A percentile compares a stretch with the other conserved stretches of the same genome.
phyloP scores from a whole-genome alignment of 2,888 invertebrate genomes.

The Marasmarcha lunaedactyla region DNA sequence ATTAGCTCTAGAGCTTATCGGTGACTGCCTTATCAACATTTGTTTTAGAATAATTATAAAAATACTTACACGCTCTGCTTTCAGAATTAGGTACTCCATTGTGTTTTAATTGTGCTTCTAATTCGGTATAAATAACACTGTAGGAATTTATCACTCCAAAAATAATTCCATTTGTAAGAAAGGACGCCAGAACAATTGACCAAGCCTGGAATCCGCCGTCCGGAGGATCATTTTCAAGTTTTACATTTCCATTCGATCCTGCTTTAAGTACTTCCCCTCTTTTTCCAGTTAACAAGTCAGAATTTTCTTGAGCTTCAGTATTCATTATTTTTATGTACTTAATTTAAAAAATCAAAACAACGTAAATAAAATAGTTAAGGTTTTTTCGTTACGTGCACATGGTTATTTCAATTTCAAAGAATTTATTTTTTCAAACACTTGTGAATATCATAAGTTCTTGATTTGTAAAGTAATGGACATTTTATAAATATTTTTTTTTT shows the following conservation, averaged over 20 bases:
- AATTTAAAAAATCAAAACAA: not conserved
- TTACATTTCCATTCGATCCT: conserved; percentile 13
- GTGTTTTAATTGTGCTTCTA: conserved; percentile 73
- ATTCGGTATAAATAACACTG: conserved; percentile 81
- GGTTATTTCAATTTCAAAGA: too few species aligned
- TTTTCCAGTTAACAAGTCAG: conserved; percentile 33
- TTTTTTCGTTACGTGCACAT: too few species aligned
- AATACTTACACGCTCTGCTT: conserved; percentile 87
- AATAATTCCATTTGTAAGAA: conserved; percentile 89
- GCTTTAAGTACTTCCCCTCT: conserved; percentile 19
- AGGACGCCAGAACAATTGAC: conserved; percentile 85
- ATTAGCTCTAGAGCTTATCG: too few species aligned
- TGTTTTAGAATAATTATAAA: too few species aligned
- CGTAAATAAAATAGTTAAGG: too few species aligned
- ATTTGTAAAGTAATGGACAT: too few species aligned
- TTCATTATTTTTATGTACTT: conserved; percentile 34
- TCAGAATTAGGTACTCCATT: conserved; percentile 78
- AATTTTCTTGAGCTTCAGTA: conserved; percentile 35
- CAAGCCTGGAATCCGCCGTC: conserved; percentile 86
- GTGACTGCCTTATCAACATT: too few species aligned
- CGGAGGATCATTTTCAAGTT: conserved; percentile 55
- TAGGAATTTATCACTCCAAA: conserved; percentile 93
- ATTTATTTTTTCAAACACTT: too few species aligned
- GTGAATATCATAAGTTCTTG: too few species aligned
- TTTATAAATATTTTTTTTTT: too few species aligned